Evolutionary conservation across 64 coral and sea anemone species (phyloP).

Genomic region (Platygyra sinensis): DNA sequence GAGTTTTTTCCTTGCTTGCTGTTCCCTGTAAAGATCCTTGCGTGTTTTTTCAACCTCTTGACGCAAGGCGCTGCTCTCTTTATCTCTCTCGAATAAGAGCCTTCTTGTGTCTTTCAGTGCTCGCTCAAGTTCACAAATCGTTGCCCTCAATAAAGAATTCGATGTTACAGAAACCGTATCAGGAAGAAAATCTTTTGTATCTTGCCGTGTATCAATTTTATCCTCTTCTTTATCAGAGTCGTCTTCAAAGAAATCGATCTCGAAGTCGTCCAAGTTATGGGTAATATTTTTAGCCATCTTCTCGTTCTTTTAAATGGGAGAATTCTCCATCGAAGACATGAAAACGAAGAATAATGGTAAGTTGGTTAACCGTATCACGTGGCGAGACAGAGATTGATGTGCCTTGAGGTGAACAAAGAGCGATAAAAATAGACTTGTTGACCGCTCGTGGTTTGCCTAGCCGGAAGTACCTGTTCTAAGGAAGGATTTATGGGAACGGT

Average conservation of each 20-base stretch:
- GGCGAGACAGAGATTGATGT: neutral
- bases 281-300: neutral
- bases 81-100: slow-evolving; percentile 80
- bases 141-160: slow-evolving; percentile 82
- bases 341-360: neutral
- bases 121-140: slow-evolving; percentile 89
- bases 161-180: slow-evolving; percentile 74
- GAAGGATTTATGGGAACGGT: neutral
- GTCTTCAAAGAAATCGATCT: slow-evolving; percentile 62
- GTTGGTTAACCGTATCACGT: slow-evolving; percentile 35
- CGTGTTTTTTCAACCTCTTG: slow-evolving; percentile 84
- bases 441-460: neutral
- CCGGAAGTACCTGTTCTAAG: slow-evolving; percentile 13
- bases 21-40: slow-evolving; percentile 83
- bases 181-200: slow-evolving; percentile 28
- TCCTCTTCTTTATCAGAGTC: slow-evolving; percentile 17
- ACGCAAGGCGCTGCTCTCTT: slow-evolving; percentile 63
- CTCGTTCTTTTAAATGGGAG: neutral
- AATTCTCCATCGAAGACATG: slow-evolving; percentile 23
- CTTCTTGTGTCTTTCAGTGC: slow-evolving; percentile 82
- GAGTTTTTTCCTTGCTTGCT: slow-evolving; percentile 74
- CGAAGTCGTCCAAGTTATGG: slow-evolving; percentile 52
- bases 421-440: neutral
- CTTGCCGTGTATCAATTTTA: neutral
- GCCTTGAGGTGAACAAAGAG: slow-evolving; percentile 37